phyloP scores from a whole-genome alignment of 2,888 invertebrate genomes.

The Drosophila nigritarsus region DNA sequence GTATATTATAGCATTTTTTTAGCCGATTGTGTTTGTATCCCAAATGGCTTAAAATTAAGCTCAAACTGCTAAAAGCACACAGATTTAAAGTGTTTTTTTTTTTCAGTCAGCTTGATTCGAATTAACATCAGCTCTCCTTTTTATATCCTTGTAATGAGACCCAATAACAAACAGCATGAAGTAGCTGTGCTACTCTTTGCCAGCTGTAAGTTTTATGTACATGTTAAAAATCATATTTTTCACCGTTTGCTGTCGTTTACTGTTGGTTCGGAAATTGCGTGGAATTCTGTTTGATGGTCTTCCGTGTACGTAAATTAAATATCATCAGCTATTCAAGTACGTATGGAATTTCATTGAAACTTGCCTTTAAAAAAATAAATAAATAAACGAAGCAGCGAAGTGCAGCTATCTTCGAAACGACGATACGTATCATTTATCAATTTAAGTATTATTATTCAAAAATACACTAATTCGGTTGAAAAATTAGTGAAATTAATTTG shows the following conservation, averaged over 20 bases:
- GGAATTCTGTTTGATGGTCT: slow-evolving; percentile 23
- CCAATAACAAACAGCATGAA: not conserved
- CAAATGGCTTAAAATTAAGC: not conserved
- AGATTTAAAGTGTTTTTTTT: not conserved
- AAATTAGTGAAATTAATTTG: too few relatives aligned
- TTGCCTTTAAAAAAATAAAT: slow-evolving; percentile 3
- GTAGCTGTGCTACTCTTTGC: not conserved
- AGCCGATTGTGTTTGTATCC: not conserved
- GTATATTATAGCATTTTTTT: too few relatives aligned
- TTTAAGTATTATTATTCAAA: not conserved
- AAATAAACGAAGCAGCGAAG: not conserved
- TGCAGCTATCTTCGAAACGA: not conserved
- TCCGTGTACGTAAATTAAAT: slow-evolving; percentile 28
- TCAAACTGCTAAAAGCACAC: not conserved
- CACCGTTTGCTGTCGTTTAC: slow-evolving; percentile 19
- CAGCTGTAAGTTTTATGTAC: not conserved
- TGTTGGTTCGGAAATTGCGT: slow-evolving; percentile 21
- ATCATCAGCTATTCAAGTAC: slow-evolving; percentile 7
- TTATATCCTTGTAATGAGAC: not conserved
- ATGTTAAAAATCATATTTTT: slow-evolving; percentile 23
- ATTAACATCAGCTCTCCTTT: not conserved
- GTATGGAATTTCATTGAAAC: slow-evolving; percentile 9
- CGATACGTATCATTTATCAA: not conserved
- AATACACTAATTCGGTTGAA: not conserved
- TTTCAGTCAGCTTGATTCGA: not conserved